These are phyloP conservation scores for Troides oblongomaculatus DNA, from an alignment of 2,888 invertebrate genomes.

Conservation along the genomic window DNA sequence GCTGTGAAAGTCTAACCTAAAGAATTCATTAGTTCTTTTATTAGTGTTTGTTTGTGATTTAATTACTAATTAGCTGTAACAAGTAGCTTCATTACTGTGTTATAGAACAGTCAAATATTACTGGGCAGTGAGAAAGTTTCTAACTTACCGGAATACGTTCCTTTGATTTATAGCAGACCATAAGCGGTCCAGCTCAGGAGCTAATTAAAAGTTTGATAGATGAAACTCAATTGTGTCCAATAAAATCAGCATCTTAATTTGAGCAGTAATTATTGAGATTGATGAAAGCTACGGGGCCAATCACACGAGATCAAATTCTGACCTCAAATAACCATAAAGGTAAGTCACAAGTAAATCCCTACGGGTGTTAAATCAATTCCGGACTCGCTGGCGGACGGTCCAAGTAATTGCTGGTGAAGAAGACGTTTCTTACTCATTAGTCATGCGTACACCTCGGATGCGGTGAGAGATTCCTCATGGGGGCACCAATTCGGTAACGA, in stretches of 20 bases:
- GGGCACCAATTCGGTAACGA: conserved; percentile 29
- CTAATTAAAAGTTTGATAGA: conserved; percentile 3
- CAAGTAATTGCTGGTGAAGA: conserved; percentile 25
- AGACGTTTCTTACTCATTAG: conserved; percentile 23
- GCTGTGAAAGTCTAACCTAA: too few species aligned
- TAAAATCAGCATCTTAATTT: conserved; percentile 15
- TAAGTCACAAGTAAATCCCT: conserved; percentile 12
- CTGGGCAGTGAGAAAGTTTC: too few species aligned
- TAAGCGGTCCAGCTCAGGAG: neutral
- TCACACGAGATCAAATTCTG: conserved; percentile 14
- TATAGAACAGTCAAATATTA: too few species aligned
- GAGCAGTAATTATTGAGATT: conserved; percentile 18
- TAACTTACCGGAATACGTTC: neutral
- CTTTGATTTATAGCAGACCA: neutral
- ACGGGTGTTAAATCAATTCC: conserved; percentile 29
- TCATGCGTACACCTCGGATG: conserved; percentile 18
- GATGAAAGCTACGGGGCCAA: conserved; percentile 14
- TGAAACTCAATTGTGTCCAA: conserved; percentile 6
- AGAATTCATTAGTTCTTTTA: too few species aligned
- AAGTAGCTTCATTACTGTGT: too few species aligned
- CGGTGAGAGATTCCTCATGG: conserved; percentile 37
- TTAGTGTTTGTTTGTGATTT: too few species aligned
- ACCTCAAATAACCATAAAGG: conserved; percentile 28
- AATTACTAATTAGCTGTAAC: too few species aligned
- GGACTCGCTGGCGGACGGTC: conserved; percentile 10